These are phyloP conservation scores for Corythoichthys haematopterus DNA, from an alignment of 2,113 vertebrate species.

Conservation along the genomic window DNA sequence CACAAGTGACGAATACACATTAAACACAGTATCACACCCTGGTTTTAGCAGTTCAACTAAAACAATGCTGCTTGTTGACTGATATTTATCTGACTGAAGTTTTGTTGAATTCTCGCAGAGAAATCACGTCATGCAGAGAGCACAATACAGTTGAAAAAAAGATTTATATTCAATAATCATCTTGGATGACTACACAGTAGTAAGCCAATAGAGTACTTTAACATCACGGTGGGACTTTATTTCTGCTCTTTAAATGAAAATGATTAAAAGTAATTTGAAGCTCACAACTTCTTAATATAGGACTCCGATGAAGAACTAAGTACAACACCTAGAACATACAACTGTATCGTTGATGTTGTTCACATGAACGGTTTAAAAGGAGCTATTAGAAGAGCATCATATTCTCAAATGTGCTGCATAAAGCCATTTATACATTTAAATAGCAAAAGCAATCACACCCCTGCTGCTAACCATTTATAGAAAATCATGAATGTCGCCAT, in stretches of 20 bases:
- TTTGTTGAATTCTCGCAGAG: conserved; percentile 86
- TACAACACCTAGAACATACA: conserved; percentile 62
- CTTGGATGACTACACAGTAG: conserved; percentile 78
- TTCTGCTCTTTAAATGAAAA: conserved; percentile 52
- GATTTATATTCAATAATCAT: conserved; percentile 41
- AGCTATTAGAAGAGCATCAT: conserved; percentile 46
- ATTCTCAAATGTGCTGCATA: conserved; percentile 41
- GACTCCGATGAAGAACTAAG: conserved; percentile 46
- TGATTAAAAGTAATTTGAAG: conserved; percentile 41
- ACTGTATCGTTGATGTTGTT: conserved; percentile 55
- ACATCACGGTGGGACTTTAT: conserved; percentile 47
- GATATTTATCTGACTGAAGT: conserved; percentile 46
- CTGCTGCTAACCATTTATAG: conserved; percentile 44
- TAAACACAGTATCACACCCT: conserved; percentile 68
- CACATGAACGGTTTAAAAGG: conserved; percentile 66
- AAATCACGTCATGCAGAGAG: conserved; percentile 94
- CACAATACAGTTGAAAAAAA: conserved; percentile 82
- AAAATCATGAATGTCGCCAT: conserved; percentile 78
- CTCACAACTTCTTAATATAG: conserved; percentile 44
- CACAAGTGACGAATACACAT: conserved; percentile 72
- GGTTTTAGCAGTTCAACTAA: conserved; percentile 39
- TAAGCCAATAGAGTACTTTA: conserved; percentile 68
- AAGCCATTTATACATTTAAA: conserved; percentile 47
- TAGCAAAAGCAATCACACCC: conserved; percentile 44
- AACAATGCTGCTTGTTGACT: conserved; percentile 39